These are phyloP conservation scores for Alouatta palliata DNA, from an alignment of 2,113 vertebrate species.

Conservation along the genomic window DNA sequence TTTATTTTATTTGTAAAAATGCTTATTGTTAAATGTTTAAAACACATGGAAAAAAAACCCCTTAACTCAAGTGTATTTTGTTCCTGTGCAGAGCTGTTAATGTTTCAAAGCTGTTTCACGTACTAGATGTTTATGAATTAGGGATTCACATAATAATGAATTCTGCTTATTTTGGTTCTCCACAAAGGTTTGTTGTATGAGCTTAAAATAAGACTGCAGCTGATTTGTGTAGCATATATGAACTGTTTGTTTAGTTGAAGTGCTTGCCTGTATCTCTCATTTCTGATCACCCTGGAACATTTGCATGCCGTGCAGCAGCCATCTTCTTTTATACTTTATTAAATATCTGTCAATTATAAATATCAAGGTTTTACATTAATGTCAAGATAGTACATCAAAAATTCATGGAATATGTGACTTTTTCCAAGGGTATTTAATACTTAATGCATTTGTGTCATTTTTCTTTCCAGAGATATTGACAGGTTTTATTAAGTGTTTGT, in stretches of 20 bases:
- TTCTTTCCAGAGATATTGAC: slow-evolving; percentile 90
- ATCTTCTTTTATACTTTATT: slow-evolving; percentile 87
- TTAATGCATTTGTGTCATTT: slow-evolving; percentile 93
- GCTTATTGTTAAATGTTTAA: slow-evolving; percentile 41
- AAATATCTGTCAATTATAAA: slow-evolving; percentile 92
- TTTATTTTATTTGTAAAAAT: slow-evolving; percentile 59
- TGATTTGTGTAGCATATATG: slow-evolving; percentile 56
- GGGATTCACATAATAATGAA: slow-evolving; percentile 59
- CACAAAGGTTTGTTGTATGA: slow-evolving; percentile 70
- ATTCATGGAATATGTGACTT: slow-evolving; percentile 91
- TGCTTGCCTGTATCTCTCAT: slow-evolving; percentile 71
- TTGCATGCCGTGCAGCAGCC: slow-evolving; percentile 82
- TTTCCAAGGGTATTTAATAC: slow-evolving; percentile 91
- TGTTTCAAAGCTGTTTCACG: slow-evolving; percentile 70
- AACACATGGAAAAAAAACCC: neutral
- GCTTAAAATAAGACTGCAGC: slow-evolving; percentile 75
- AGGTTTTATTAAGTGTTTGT: slow-evolving; percentile 93
- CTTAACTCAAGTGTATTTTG: neutral
- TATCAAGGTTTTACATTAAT: slow-evolving; percentile 92
- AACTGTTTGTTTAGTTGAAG: slow-evolving; percentile 83
- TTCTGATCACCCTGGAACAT: slow-evolving; percentile 82
- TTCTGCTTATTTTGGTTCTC: slow-evolving; percentile 73
- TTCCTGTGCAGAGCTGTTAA: slow-evolving; percentile 17
- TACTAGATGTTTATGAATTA: slow-evolving; percentile 68
- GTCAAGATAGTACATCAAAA: slow-evolving; percentile 93